Conservation (phyloP, 2,888 invertebrate genomes). For the Melipona beecheii region DNA sequence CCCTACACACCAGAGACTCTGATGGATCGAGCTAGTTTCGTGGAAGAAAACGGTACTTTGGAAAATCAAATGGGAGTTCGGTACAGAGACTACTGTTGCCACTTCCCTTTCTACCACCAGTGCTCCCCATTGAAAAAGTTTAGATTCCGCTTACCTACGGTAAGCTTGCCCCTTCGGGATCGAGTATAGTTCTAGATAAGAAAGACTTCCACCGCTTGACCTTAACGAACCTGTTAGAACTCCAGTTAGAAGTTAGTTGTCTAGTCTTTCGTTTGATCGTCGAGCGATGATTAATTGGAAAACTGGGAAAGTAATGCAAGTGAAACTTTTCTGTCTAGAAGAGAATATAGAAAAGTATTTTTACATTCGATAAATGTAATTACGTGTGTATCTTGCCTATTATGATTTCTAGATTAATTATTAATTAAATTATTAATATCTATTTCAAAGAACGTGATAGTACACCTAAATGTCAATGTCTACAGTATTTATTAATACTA, state of each 20-base stretch:
- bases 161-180: slow-evolving; percentile 49
- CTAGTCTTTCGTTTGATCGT: background rate
- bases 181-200: slow-evolving; percentile 60
- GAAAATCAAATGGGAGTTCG: slow-evolving; percentile 66
- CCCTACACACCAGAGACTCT: slow-evolving; percentile 25
- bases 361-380: background rate
- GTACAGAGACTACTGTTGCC: slow-evolving; percentile 52
- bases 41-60: slow-evolving; percentile 70
- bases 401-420: slow-evolving; percentile 22
- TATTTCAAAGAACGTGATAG: background rate
- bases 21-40: slow-evolving; percentile 60
- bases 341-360: background rate
- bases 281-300: background rate
- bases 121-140: slow-evolving; percentile 51
- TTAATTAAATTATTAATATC: background rate
- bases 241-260: slow-evolving; percentile 17
- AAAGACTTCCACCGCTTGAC: slow-evolving; percentile 29
- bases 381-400: slow-evolving; percentile 11
- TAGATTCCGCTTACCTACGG: slow-evolving; percentile 63
- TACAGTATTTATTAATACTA: background rate
- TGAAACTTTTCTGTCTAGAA: no score
- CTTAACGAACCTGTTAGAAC: slow-evolving; percentile 31
- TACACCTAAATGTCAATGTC: background rate
- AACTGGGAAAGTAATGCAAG: background rate
- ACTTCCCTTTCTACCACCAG: slow-evolving; percentile 46